These are phyloP conservation scores for Craniophora ligustri DNA, from an alignment of 2,888 invertebrate species.

Conservation along the genomic window DNA sequence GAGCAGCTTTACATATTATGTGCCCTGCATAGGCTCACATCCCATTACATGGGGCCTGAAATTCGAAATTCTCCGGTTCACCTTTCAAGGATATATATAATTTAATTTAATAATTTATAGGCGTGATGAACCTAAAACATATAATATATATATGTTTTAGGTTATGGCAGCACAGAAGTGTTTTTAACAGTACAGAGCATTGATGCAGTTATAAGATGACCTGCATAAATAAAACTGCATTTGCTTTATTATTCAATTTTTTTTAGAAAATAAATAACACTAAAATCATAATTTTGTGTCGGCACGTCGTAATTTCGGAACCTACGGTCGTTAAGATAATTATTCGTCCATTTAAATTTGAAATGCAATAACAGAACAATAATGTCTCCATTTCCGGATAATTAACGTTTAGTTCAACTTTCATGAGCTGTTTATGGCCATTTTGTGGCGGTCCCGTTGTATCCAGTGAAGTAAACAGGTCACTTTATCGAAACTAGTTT, in stretches of 20 bases:
- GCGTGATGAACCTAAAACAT: too few species aligned
- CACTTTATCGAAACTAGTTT: constrained; percentile 18
- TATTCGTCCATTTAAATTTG: constrained; percentile 13
- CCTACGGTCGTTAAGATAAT: constrained; percentile 9
- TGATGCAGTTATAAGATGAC: too few species aligned
- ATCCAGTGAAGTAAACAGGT: constrained; percentile 11
- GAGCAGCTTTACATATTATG: too few species aligned
- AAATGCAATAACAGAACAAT: constrained; percentile 16
- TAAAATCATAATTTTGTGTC: neutral
- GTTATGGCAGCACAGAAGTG: too few species aligned
- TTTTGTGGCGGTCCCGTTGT: constrained; percentile 30
- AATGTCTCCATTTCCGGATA: constrained; percentile 23
- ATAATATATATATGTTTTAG: too few species aligned
- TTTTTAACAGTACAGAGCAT: too few species aligned
- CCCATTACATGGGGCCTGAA: too few species aligned
- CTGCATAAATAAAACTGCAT: too few species aligned
- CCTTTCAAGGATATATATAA: too few species aligned
- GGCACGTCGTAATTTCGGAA: constrained; percentile 4
- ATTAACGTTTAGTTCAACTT: constrained; percentile 21
- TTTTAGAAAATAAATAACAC: constrained; percentile 3
- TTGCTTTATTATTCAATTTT: neutral
- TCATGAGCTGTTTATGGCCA: constrained; percentile 27
- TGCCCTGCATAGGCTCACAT: too few species aligned
- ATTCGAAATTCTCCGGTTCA: too few species aligned
- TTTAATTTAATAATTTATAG: too few species aligned